These are phyloP conservation scores for Drosophila aff. DNA, from an alignment of 1,140 invertebrate genomes.

Conservation along the genomic window DNA sequence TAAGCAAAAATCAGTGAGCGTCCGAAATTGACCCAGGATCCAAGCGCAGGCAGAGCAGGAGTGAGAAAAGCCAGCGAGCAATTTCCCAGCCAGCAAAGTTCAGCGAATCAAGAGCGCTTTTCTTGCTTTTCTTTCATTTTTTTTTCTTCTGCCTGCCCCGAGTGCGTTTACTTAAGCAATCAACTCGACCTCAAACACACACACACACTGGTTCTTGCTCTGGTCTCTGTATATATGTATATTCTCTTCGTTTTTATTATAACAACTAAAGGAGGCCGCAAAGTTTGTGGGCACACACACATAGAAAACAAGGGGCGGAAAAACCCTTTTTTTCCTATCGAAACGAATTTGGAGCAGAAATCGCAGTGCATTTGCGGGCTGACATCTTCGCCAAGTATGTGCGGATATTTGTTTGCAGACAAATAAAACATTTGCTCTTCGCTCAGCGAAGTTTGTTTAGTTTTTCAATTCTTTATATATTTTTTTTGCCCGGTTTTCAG, in stretches of 20 bases:
- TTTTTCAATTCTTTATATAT: conserved; percentile 69
- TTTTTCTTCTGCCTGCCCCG: conserved; percentile 43
- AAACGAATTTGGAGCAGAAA: conserved; percentile 74
- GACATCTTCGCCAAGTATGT: conserved; percentile 35
- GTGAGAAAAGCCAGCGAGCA: conserved; percentile 55
- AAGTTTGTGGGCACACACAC: conserved; percentile 60
- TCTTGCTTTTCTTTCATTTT: conserved; percentile 3
- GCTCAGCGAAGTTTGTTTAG: conserved; percentile 66
- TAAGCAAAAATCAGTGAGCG: conserved; percentile 56
- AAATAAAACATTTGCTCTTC: conserved; percentile 76
- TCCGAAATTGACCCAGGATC: conserved; percentile 63
- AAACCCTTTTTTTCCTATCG: conserved; percentile 50
- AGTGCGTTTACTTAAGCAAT: conserved; percentile 84
- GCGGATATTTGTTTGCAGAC: conserved; percentile 54
- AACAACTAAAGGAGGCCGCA: conserved; percentile 80
- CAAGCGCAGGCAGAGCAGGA: conserved; percentile 5
- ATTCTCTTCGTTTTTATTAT: conserved; percentile 75
- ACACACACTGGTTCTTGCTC: conserved; percentile 40
- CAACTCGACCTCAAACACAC: conserved; percentile 81
- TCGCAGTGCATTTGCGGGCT: conserved; percentile 69
- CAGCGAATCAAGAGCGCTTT: conserved; percentile 61
- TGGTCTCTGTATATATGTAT: conserved; percentile 19
- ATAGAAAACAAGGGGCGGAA: conserved; percentile 8
- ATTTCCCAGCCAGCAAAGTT: conserved; percentile 72
- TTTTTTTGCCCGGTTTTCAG: conserved; percentile 7